phyloP scores from a whole-genome alignment of 1,140 invertebrate species.

The Lucilia cuprina region DNA sequence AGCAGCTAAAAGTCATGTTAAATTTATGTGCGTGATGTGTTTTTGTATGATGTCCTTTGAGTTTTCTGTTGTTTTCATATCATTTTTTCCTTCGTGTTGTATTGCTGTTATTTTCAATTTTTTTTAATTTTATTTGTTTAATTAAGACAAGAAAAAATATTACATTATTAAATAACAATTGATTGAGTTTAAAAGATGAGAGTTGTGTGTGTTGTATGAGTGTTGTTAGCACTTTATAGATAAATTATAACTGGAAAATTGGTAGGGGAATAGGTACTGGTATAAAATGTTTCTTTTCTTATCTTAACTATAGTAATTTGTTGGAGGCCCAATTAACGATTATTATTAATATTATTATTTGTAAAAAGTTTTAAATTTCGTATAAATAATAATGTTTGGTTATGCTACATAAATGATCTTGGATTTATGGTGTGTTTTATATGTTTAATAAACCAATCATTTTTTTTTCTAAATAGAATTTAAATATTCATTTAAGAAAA shows the following conservation, averaged over 20 bases:
- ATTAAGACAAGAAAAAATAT: neutral
- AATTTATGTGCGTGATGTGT: constrained; percentile 17
- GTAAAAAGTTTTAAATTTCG: neutral
- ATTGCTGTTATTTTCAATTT: neutral
- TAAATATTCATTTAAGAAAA: too few relatives aligned
- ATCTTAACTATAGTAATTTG: too few relatives aligned
- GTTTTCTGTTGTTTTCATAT: neutral
- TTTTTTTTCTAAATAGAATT: too few relatives aligned
- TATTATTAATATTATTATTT: neutral
- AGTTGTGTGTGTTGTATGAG: neutral
- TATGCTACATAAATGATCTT: too few relatives aligned
- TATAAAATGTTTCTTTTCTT: neutral
- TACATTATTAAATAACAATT: neutral
- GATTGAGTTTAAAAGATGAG: neutral
- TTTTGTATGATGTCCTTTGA: neutral
- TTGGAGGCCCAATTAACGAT: neutral
- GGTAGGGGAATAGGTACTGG: too few relatives aligned
- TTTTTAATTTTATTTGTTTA: neutral
- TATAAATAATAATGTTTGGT: neutral
- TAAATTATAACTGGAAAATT: neutral
- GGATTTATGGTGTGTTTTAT: too few relatives aligned
- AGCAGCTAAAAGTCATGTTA: constrained; percentile 1
- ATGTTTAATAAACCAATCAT: too few relatives aligned
- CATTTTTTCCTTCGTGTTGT: neutral
- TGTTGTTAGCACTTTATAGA: neutral